Base-by-base conservation (phyloP, 2,797 vertebrate genomes). In the Gobio occitaniae region DNA sequence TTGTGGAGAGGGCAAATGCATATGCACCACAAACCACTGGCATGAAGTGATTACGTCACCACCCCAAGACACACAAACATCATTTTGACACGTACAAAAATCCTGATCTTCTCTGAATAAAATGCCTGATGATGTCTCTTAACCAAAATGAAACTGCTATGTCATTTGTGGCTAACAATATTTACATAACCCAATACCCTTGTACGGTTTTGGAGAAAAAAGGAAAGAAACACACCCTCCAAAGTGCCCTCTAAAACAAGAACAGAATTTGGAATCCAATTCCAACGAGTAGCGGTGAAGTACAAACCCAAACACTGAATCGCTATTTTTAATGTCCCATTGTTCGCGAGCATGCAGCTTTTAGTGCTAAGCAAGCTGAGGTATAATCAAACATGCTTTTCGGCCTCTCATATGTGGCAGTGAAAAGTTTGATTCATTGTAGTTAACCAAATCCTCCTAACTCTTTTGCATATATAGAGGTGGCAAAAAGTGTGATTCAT, bases 21-120 rank as follows among this genome's bases (percentile, higher is more conserved):
- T 80, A 69, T 86, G 47, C 32, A 80, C 89, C 87, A 71, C 88
- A 89, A 89, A 87, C 84, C 87, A 87, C 84, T 89, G 87, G 85
- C 69, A 86, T 72, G 66, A 69, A 69, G 78, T 74, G 63, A 77
- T 77, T 63, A 74, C 48, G 59, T 89, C 88, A 88, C 82, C 72
- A 78, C 61, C 80, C 63, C 41, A 75, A 66, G 69, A 80, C 82
- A 79, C 85, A 84, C 84, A 41, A 85, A 84, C 83, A 71, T 86
- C 69, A 89, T 75, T 76, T 84, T 84, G 54, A 86, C 83, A 77
- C 56, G 81, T 77, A 38, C 63, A 77, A 52, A 78, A 74, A 86
- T 65, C 56, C 56, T 48, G 72, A 87, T 80, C 75, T 70, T 78
- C 66, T 70, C 75, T 78, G 77, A 68, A 69, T 38, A 52, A 83